A percentile compares a stretch with the other conserved stretches of the same genome.
Conservation (phyloP, 2,113 vertebrate species). For the Proterorhinus semilunaris region DNA sequence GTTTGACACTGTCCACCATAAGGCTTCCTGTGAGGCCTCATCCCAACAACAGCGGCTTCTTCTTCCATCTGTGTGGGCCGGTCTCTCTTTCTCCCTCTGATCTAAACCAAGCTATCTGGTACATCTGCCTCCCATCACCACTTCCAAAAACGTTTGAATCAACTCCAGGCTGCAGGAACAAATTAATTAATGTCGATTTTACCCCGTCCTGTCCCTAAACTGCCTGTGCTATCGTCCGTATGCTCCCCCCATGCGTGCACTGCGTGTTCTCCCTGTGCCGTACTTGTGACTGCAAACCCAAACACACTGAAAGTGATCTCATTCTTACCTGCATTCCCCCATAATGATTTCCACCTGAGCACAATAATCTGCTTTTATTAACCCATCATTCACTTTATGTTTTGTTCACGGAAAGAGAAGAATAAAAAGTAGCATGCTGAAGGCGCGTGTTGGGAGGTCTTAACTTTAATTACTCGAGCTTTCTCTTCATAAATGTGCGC, state of each 20-base stretch:
- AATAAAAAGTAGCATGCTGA: constrained; percentile 62
- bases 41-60: constrained; percentile 60
- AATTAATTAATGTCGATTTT: constrained; percentile 72
- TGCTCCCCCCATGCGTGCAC: background rate
- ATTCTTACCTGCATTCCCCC: constrained; percentile 68
- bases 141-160: constrained; percentile 63
- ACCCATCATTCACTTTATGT: constrained; percentile 61
- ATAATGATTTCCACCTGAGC: constrained; percentile 70
- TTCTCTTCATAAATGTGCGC: constrained; percentile 64
- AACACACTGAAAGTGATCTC: constrained; percentile 55
- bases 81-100: constrained; percentile 48
- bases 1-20: constrained; percentile 30
- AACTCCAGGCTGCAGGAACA: constrained; percentile 72
- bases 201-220: constrained; percentile 48
- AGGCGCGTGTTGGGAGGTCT: constrained; percentile 65
- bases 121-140: constrained; percentile 76
- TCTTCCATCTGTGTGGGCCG: constrained; percentile 70
- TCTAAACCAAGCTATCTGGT: constrained; percentile 60
- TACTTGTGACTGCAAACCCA: constrained; percentile 26
- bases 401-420: constrained; percentile 42
- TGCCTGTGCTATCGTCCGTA: constrained; percentile 26
- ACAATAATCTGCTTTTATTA: constrained; percentile 63
- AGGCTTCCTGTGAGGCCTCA: constrained; percentile 51
- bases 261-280: constrained; percentile 9
- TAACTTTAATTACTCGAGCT: constrained; percentile 68